phyloP scores from a whole-genome alignment of 2,888 invertebrate species.

The Bombyx huttoni region DNA sequence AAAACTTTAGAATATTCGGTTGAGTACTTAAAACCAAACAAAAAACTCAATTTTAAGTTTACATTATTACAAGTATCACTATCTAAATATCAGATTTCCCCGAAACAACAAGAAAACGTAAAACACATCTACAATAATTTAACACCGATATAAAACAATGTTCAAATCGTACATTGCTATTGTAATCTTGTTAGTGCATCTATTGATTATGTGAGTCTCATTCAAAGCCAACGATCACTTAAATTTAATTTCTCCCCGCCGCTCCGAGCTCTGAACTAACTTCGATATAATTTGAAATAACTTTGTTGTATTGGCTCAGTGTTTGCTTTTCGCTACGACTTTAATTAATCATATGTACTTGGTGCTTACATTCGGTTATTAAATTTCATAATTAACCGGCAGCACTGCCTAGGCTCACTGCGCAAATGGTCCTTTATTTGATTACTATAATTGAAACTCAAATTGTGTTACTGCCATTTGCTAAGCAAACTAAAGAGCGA shows the following conservation, averaged over 20 bases:
- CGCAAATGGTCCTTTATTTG: not conserved
- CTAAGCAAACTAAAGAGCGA: not conserved
- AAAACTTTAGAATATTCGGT: too few relatives aligned
- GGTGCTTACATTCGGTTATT: not conserved
- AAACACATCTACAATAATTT: not conserved
- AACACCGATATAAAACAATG: not conserved
- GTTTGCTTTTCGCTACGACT: conserved; percentile 1
- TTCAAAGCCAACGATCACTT: conserved; percentile 23
- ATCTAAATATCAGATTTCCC: too few relatives aligned
- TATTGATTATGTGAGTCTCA: conserved; percentile 24
- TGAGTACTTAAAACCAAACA: too few relatives aligned
- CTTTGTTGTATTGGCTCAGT: conserved; percentile 8
- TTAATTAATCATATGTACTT: not conserved
- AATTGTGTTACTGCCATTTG: not conserved
- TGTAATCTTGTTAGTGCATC: conserved; percentile 16
- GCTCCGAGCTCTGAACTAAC: conserved; percentile 13
- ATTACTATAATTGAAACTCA: not conserved
- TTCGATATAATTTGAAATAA: conserved; percentile 17
- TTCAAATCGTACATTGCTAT: not conserved
- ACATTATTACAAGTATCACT: too few relatives aligned
- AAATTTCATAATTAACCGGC: not conserved
- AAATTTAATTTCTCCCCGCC: conserved; percentile 23
- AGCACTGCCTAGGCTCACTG: not conserved
- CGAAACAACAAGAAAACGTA: not conserved
- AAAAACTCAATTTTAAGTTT: too few relatives aligned